A percentile compares a stretch with the other conserved stretches of the same genome.
These are phyloP conservation scores for Ditylenchus dipsaci DNA, from an alignment of 1,140 invertebrate genomes.

Conservation along the genomic window DNA sequence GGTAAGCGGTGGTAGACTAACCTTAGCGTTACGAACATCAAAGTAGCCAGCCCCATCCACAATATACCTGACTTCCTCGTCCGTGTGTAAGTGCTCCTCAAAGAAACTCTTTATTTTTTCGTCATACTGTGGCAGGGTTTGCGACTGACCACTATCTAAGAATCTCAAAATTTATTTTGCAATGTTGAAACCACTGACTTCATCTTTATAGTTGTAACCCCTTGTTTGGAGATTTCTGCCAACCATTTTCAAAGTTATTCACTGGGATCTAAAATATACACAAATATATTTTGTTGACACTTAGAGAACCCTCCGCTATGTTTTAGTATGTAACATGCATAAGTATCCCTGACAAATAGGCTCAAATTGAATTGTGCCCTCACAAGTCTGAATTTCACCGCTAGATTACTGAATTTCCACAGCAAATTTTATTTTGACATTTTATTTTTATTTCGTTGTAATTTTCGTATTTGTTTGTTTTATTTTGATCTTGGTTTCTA, in stretches of 20 bases:
- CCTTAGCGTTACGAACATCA: slow-evolving; percentile 81
- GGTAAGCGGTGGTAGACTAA: slow-evolving; percentile 19
- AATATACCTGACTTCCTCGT: slow-evolving; percentile 89
- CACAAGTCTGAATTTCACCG: too few species aligned
- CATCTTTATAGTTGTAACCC: slow-evolving; percentile 80
- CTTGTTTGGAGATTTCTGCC: slow-evolving; percentile 70
- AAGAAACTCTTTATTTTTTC: slow-evolving; percentile 86
- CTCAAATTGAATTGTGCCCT: too few species aligned
- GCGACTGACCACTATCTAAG: slow-evolving; percentile 66
- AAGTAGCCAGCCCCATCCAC: slow-evolving; percentile 87
- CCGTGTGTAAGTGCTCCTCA: slow-evolving; percentile 88
- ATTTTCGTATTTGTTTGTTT: too few species aligned
- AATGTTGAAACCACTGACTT: slow-evolving; percentile 68
- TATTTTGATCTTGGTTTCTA: too few species aligned
- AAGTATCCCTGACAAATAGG: too few species aligned
- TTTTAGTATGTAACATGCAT: not conserved
- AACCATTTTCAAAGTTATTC: slow-evolving; percentile 64
- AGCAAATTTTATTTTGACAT: too few species aligned
- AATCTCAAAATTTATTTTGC: too few species aligned
- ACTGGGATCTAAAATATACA: slow-evolving; percentile 29
- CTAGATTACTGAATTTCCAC: too few species aligned
- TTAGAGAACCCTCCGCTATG: not conserved
- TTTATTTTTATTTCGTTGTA: too few species aligned
- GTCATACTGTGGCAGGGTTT: slow-evolving; percentile 81
- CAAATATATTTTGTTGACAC: not conserved